A percentile compares a stretch with the other conserved stretches of the same genome.
Conservation (phyloP, 2,888 invertebrate species). For the Yponomeuta plumbellus region DNA sequence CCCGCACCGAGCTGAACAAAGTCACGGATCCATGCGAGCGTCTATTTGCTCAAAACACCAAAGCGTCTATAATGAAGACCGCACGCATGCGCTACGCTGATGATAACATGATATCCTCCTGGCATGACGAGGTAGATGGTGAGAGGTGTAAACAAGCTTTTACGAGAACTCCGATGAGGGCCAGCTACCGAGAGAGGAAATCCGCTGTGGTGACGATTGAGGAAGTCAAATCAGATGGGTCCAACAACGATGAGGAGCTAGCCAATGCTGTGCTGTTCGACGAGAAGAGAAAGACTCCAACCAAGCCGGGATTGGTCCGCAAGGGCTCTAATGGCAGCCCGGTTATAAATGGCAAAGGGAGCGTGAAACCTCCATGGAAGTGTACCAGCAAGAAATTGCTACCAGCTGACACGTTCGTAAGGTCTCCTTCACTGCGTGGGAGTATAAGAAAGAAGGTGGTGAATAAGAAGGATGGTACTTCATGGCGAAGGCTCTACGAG, state of each 20-base stretch:
- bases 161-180: constrained; percentile 52
- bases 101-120: constrained; percentile 51
- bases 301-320: constrained; percentile 46
- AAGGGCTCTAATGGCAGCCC: constrained; percentile 49
- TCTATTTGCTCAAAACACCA: constrained; percentile 75
- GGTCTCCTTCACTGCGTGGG: constrained; percentile 59
- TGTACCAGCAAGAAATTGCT: constrained; percentile 55
- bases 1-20: constrained; percentile 46
- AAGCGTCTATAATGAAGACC: constrained; percentile 77
- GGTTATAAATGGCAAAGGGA: constrained; percentile 52
- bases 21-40: constrained; percentile 65
- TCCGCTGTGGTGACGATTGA: constrained; percentile 68
- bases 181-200: constrained; percentile 65
- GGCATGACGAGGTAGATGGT: constrained; percentile 64
- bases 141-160: constrained; percentile 59
- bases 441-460: constrained; percentile 60
- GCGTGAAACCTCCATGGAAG: constrained; percentile 67
- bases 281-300: constrained; percentile 53
- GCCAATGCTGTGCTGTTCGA: constrained; percentile 54
- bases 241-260: constrained; percentile 57
- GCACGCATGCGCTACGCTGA: constrained; percentile 77
- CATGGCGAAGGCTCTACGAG: constrained; percentile 76
- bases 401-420: constrained; percentile 51
- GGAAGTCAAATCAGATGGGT: constrained; percentile 64
- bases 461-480: constrained; percentile 53